Evolutionary conservation across 2,888 invertebrate species (phyloP).

Genomic region (Xestia ashworthii): DNA sequence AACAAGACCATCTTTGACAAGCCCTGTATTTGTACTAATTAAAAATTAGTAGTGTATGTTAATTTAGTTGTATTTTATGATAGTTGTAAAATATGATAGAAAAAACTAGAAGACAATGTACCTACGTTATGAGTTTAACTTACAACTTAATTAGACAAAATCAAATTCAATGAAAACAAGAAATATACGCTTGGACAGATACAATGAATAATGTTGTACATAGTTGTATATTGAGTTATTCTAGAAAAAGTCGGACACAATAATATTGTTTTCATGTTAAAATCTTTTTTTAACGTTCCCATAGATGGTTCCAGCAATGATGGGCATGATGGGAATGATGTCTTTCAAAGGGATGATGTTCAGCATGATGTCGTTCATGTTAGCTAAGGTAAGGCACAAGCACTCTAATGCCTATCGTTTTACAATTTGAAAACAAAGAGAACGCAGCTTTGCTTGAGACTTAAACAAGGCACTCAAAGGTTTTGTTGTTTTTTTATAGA

Average conservation of each 20-base stretch:
- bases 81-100: no score
- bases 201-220: neutral
- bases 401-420: neutral
- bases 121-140: neutral
- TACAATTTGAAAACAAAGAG: neutral
- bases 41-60: neutral
- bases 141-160: neutral
- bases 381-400: constrained; percentile 86
- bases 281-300: constrained; percentile 15
- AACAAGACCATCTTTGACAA: no score
- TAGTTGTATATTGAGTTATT: no score
- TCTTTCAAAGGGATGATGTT: constrained; percentile 92
- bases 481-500: neutral
- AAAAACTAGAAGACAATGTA: neutral
- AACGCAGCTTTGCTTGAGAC: neutral
- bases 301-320: constrained; percentile 89
- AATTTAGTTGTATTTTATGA: neutral
- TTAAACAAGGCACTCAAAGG: neutral
- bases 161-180: neutral
- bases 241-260: no score
- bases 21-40: no score
- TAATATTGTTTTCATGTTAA: neutral
- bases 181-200: neutral
- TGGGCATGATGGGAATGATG: constrained; percentile 91
- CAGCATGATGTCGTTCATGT: constrained; percentile 91